These are phyloP conservation scores for Acromyrmex heyeri DNA, from an alignment of 1,140 invertebrate genomes.

Conservation along the genomic window DNA sequence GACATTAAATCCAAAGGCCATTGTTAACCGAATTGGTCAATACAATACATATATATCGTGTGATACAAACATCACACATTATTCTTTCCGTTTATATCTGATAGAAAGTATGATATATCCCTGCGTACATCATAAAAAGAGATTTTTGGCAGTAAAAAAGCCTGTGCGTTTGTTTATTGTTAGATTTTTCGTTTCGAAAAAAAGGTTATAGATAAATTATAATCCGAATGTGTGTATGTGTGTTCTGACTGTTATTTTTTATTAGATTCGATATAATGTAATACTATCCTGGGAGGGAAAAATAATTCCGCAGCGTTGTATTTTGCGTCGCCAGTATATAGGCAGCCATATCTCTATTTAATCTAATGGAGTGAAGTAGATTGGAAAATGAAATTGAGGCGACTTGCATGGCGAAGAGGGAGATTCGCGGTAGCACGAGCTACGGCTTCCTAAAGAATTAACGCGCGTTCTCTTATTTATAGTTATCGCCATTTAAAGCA, in stretches of 20 bases:
- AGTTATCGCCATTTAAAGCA: constrained; percentile 77
- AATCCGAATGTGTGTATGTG: not conserved
- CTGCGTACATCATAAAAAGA: not conserved
- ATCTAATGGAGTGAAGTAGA: constrained; percentile 37
- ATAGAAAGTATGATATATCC: not conserved
- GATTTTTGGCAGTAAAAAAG: not conserved
- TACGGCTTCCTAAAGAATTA: constrained; percentile 60
- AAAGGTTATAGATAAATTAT: constrained; percentile 15
- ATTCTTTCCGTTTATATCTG: not conserved
- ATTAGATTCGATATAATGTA: not conserved
- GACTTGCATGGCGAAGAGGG: not conserved
- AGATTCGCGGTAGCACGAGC: constrained; percentile 8
- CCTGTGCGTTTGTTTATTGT: not conserved
- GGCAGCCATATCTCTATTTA: constrained; percentile 8
- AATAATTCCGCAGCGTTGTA: not conserved
- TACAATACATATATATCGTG: not conserved
- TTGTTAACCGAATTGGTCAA: constrained; percentile 30
- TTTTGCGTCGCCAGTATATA: not conserved
- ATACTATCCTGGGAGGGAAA: not conserved
- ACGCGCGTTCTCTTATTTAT: constrained; percentile 73
- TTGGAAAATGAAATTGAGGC: constrained; percentile 43
- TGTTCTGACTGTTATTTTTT: constrained; percentile 4
- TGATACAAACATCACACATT: not conserved
- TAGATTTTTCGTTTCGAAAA: not conserved
- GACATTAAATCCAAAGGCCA: not conserved